A percentile compares a stretch with the other conserved stretches of the same genome.
These are phyloP conservation scores for Eumerus sabulonum DNA, from an alignment of 2,888 invertebrate genomes.

Conservation along the genomic window DNA sequence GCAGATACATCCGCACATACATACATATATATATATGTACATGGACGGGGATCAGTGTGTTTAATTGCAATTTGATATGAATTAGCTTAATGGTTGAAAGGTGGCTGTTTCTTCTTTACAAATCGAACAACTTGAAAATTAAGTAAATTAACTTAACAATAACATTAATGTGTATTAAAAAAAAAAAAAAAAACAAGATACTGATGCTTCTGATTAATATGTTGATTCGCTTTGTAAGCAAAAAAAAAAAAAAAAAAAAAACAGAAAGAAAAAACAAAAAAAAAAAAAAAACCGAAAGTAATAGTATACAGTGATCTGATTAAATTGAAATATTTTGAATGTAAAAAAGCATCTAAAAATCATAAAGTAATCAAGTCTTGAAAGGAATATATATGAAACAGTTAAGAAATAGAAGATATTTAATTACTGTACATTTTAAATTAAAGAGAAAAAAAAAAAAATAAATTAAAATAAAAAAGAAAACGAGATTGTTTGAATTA, in stretches of 20 bases:
- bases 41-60: constrained; percentile 50
- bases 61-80: no score
- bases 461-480: no score
- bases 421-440: no score
- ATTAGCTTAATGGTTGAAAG: neutral
- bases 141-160: constrained; percentile 37
- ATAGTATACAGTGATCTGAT: no score
- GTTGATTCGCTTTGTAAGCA: constrained; percentile 59
- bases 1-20: constrained; percentile 29
- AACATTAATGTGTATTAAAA: constrained; percentile 36
- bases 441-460: no score
- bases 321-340: no score
- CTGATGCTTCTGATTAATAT: constrained; percentile 69
- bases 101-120: constrained; percentile 1
- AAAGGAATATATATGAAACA: no score
- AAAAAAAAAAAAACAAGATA: no score
- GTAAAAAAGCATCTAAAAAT: no score
- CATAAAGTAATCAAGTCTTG: no score
- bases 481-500: no score
- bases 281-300: neutral
- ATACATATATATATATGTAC: constrained; percentile 35
- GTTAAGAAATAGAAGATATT: no score
- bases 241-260: constrained; percentile 42
- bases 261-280: constrained; percentile 16
- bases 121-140: constrained; percentile 25